phyloP scores from a whole-genome alignment of 2,797 vertebrate species.

The Oryzias dopingdopingensis region DNA sequence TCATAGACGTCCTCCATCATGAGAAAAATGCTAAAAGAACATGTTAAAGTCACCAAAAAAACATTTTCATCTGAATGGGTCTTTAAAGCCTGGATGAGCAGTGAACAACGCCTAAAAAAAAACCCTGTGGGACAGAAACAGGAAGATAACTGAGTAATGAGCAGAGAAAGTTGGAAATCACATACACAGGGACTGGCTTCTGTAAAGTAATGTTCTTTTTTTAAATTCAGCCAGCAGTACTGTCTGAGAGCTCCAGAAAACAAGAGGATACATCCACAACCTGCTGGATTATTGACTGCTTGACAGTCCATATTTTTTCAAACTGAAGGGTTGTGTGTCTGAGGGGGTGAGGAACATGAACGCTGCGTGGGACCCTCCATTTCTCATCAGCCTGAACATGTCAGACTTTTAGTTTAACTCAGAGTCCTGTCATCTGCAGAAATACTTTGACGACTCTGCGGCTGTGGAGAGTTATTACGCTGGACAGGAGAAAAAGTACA shows the following conservation, averaged over 20 bases:
- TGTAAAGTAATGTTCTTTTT: background rate
- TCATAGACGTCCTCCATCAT: too few relatives aligned
- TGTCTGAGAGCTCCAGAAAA: slow-evolving; percentile 1
- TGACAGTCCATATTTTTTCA: background rate
- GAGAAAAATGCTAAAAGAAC: too few relatives aligned
- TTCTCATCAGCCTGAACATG: background rate
- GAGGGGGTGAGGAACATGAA: background rate
- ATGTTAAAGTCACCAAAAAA: too few relatives aligned
- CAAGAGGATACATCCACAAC: background rate
- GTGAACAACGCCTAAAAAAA: too few relatives aligned
- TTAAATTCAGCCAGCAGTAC: background rate
- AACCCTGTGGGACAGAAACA: too few relatives aligned
- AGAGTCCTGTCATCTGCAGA: background rate
- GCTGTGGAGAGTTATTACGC: background rate
- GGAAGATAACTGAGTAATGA: too few relatives aligned
- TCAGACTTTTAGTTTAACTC: background rate
- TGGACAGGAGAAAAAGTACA: background rate
- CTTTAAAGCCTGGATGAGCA: too few relatives aligned
- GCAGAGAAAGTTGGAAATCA: too few relatives aligned
- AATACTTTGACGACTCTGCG: background rate
- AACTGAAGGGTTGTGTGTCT: background rate
- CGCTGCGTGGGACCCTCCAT: background rate
- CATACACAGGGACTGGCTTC: too few relatives aligned
- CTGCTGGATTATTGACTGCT: background rate
- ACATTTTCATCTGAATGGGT: too few relatives aligned